phyloP scores from a whole-genome alignment of 2,888 invertebrate genomes.

The Apamea epomidion region DNA sequence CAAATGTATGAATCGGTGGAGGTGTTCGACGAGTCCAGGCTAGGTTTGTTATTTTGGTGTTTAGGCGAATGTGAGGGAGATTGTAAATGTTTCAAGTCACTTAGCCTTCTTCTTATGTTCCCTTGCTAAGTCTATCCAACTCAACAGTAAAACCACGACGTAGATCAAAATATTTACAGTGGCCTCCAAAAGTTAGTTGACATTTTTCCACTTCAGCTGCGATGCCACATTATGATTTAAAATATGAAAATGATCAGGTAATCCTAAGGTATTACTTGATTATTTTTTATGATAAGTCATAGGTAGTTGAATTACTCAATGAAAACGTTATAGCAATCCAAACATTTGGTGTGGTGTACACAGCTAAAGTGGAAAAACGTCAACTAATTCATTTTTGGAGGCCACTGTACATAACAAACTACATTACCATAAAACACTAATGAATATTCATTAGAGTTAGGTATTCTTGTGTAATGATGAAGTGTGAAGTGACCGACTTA shows the following conservation, averaged over 20 bases:
- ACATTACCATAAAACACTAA: not conserved
- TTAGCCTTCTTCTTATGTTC: not conserved
- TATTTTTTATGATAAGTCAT: no score
- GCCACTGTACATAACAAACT: not conserved
- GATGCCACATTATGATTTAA: no score
- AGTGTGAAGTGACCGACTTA: not conserved
- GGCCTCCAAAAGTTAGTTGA: no score
- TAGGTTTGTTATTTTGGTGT: conserved; percentile 33
- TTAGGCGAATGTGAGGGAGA: conserved; percentile 34
- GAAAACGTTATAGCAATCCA: no score
- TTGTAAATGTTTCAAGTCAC: not conserved
- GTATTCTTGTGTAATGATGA: not conserved
- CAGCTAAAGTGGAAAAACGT: no score
- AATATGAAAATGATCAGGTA: no score
- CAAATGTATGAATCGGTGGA: conserved; percentile 63
- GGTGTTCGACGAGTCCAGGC: conserved; percentile 35
- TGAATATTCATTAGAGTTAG: not conserved
- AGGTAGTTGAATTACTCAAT: no score
- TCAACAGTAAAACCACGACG: no score
- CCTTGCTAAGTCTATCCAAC: not conserved
- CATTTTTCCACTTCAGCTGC: no score
- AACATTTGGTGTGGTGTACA: no score
- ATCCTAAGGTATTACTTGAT: no score
- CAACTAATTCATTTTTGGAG: no score
- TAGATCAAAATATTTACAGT: not conserved